Evolutionary conservation across 2,797 vertebrate genomes (phyloP), one percentile per base, ranked within the genome.

Genomic region (Rhinatrema bivittatum): DNA sequence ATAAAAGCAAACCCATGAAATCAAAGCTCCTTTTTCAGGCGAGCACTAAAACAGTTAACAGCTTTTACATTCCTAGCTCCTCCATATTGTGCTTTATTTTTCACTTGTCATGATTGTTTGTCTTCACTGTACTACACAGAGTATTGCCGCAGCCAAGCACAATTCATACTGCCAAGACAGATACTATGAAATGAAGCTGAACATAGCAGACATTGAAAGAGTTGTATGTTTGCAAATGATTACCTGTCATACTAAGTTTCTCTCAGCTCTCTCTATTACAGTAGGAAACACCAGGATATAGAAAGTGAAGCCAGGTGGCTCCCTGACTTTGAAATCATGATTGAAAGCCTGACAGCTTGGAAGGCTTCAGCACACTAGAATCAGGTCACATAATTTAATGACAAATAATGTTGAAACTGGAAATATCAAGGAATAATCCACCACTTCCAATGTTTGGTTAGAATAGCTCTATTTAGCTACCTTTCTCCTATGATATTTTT

Each of bases 151-250:
- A 67, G 56, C 65, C 69, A 64, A 60, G 43, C 39, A 49, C 47
- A 36, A 52, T 74, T 72, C 65, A 46, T 72, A 50, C 45, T 68
- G 58, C 61, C 63, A 60, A 64, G 71, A 69, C 56, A 65, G 60
- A 59, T 60, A 53, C 56, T 58, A 41, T 59, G 60, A 70, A 68
- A 68, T 30, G 66, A 60, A 60, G 55, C 52, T 9, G 42, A 62
- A 58, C 46, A 35, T 56, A 56, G 61, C 56, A 70, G 68, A 55
- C 45, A 6, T 54, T 62, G 71, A 69, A 71, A 67, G 63, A 74
- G 55, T 51, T 65, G 50, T 67, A 53, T 60, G 52, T 64, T 73
- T 76, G 60, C 60, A 68, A 60, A 69, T 63, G 55, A 76, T 74
- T 68, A 63, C 57, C 68, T 76, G 68, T 71, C 74, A 66, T 58